Evolutionary conservation across 2,888 invertebrate species (phyloP), one percentile per base, ranked within the genome.

Genomic region (Eledone cirrhosa): DNA sequence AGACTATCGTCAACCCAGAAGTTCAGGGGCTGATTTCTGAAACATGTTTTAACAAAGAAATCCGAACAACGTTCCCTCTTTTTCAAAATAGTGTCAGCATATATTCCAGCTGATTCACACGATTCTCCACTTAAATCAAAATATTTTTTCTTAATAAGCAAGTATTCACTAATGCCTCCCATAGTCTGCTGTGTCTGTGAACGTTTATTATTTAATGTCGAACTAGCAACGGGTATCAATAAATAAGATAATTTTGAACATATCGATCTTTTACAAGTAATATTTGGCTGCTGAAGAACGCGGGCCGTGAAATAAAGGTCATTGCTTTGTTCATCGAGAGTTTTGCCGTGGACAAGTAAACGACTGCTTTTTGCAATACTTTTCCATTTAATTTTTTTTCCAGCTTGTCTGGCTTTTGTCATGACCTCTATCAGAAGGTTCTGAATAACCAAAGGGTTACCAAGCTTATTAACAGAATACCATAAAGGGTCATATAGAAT

Each of bases 401-500:
- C n/a, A 33, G 11, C n/a, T 11, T 33, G 31, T 8, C 19, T 22
- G 13, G 29, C 31, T 16, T 69, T 33, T 69, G 14, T 33, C 14
- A 33, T 27, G 14, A 69, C 33, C 27, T 69, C 31, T n/a, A 69
- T 29, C 13, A 22, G 22, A 33, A 31, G 33, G 19, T 22, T 11
- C 27, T 67, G 67, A 67, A 67, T 67, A 27, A 29, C 27, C 13
- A 67, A 13, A 3, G 33, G 69, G 16, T 33, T 31, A 3, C 8
- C 69, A 19, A 69, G 19, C 11, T 16, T 33, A 22, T 69, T 69
- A 8, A 69, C 69, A 14, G 69, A 69, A 69, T 69, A 69, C 69
- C 69, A 69, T 31, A 69, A 31, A 14, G 69, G 69, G 7, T 69
- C 31, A 22, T 69, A 69, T 33, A 69, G 31, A 69, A 69, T 24